Base-by-base conservation (phyloP, 1,140 invertebrate genomes). In the Tribolium castaneum region DNA sequence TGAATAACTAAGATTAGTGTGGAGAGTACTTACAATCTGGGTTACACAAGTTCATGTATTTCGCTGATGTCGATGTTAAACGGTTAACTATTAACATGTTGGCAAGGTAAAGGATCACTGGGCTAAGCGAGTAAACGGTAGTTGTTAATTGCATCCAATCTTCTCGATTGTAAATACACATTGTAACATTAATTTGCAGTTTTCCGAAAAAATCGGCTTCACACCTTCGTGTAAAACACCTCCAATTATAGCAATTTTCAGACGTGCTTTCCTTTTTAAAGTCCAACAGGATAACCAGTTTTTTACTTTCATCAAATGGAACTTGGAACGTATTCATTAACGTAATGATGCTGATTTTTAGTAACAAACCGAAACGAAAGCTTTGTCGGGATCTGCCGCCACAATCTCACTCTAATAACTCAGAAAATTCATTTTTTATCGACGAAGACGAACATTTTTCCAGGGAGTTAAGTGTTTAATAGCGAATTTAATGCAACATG, bases 291-390 rank as follows among this genome's bases (percentile, higher is more conserved):
- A 35, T 66, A 66, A 66, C 59, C 59, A 66, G 59, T 66, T 66
- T 66, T 66, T 66, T 66, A 2, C 34, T 34, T 34, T 62, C 25
- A 30, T 30, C 25, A 45, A 45, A 12, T 35, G n/a, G n/a, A 22
- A 66, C 54, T 66, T 34, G n/a, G 7, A 35, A 25, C n/a, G 59
- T 35, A 34, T 66, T 66, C 34, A 66, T 66, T 66, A 66, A 66
- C n/a, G 25, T 66, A 66, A 66, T 66, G 59, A 66, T 12, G 12
- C 30, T 35, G 25, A 66, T 66, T 66, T 66, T 66, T 66, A 66
- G 25, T 14, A 66, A n/a, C 59, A 66, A 35, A 66, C 22, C 54
- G 59, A 66, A 34, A 34, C 59, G 25, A 35, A 30, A 59, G 59
- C n/a, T 66, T 22, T 19, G 30, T 66, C 19, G 59, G n/a, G 6